These are phyloP conservation scores for Bufotes viridis DNA, from an alignment of 2,797 vertebrate genomes.

Conservation along the genomic window DNA sequence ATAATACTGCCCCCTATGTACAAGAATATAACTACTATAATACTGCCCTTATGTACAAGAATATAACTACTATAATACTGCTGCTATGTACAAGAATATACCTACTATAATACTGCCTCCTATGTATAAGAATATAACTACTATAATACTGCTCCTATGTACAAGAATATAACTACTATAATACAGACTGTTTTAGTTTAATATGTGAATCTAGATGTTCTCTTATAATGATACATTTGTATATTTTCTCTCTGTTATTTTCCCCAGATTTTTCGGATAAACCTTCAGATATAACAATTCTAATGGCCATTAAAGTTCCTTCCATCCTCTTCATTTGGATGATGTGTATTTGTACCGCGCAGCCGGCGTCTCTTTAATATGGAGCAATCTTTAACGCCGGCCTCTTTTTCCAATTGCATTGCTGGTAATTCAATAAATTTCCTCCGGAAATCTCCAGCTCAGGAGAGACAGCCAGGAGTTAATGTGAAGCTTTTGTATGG, in stretches of 20 bases:
- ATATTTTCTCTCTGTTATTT: neutral
- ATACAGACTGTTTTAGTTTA: neutral
- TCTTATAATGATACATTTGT: neutral
- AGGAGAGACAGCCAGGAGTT: constrained; percentile 20
- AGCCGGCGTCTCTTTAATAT: neutral
- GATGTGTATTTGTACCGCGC: neutral
- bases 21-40: neutral
- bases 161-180: neutral
- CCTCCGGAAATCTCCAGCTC: neutral
- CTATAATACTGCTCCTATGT: neutral
- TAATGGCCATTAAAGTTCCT: neutral
- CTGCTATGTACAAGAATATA: neutral
- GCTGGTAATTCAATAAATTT: neutral
- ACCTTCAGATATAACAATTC: neutral
- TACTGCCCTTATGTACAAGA: too few species aligned
- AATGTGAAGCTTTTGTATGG: constrained; percentile 6
- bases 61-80: neutral
- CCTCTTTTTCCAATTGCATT: neutral
- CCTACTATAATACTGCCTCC: neutral
- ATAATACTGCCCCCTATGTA: neutral
- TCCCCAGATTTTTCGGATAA: neutral
- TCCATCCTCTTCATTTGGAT: neutral
- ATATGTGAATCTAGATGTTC: neutral
- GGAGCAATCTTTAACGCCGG: neutral
- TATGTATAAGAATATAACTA: neutral